Base-by-base conservation (phyloP, 2,113 vertebrate species). In the Agelaius phoeniceus region DNA sequence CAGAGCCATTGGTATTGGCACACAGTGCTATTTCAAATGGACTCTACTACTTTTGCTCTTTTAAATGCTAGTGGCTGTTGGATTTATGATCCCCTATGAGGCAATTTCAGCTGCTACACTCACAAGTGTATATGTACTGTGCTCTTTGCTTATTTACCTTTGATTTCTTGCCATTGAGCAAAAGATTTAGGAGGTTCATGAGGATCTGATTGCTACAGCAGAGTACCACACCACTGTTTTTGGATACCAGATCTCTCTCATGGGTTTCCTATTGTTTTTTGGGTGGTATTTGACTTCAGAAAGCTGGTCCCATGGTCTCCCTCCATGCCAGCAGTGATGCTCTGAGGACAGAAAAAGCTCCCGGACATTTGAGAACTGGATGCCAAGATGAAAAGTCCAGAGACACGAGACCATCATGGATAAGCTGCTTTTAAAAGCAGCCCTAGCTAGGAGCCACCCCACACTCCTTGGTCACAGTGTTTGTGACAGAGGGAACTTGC, bases 21-120 rank as follows among this genome's bases (percentile, higher is more conserved):
- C 13, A 75, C 49, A 27, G 23, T 59, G n/a, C n/a, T 79, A 48
- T 58, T 96, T 87, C 74, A 91, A 68, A 85, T 18, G 43, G 58
- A 62, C 27, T 46, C 87, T 62, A 43, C 62, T 73, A 22, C 46
- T 95, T 89, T 43, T 83, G 15, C 33, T 90, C 66, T 80, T 94
- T 91, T 51, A 85, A 79, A 62, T 43, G 39, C 57, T 9, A 4
- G 20, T 82, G 51, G 22, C 24, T 52, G 6, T 48, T 62, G 59
- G 55, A 93, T 93, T 92, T 90, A 87, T 84, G 33, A 51, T 48
- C 23, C 20, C 33, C 17, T 78, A 17, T 35, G 54, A 87, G 62
- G 69, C 26, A 30, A 11, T 54, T 93, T 76, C 84, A 61, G 73
- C 87, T 54, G n/a, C 84, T 79, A 11, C 0, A 1, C 41, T 84